Conservation (phyloP, 35 echinoderm and acorn worm species). For the Apostichopus californicus region DNA sequence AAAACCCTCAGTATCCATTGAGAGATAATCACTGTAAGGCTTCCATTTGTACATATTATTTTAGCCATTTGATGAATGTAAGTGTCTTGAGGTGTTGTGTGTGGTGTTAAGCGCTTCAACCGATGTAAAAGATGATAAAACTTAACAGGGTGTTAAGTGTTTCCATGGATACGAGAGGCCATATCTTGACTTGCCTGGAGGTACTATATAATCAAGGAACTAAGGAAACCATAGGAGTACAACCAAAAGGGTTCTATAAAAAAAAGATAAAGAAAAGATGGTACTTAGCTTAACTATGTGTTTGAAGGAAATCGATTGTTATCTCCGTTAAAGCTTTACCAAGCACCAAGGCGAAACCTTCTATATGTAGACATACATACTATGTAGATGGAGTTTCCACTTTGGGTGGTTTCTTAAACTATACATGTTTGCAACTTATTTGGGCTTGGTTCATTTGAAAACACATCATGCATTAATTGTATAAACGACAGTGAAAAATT, state of each 20-base stretch:
- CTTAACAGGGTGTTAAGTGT: constrained; percentile 39
- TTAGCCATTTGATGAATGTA: too few species aligned
- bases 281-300: constrained; percentile 19
- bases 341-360: constrained; percentile 8
- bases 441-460: too few species aligned
- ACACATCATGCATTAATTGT: too few species aligned
- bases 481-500: too few species aligned
- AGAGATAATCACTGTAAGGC: too few species aligned
- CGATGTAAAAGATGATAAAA: constrained; percentile 16
- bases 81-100: too few species aligned
- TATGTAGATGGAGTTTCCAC: neutral
- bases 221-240: neutral
- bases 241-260: neutral
- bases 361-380: neutral
- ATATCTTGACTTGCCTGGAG: neutral
- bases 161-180: constrained; percentile 1
- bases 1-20: too few species aligned
- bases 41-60: too few species aligned
- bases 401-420: neutral
- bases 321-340: neutral
- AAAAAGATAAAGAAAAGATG: neutral
- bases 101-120: neutral
- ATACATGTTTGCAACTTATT: too few species aligned
- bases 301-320: constrained; percentile 32
- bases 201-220: neutral